phyloP scores from a whole-genome alignment of 2,113 vertebrate genomes.

The Odontophorus gujanensis region DNA sequence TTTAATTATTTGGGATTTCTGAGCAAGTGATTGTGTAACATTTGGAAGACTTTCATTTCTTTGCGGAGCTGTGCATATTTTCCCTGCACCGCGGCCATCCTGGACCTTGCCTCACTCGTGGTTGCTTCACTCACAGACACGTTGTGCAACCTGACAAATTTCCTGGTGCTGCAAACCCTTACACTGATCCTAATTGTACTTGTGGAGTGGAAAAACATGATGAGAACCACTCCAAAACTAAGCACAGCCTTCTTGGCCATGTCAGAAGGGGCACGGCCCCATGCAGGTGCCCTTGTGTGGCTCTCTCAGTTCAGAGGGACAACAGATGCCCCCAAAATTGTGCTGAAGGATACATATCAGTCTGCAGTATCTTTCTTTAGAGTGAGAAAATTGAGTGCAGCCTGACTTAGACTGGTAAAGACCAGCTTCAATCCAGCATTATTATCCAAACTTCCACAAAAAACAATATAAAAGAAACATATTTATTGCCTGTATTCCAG shows the following conservation, averaged over 20 bases:
- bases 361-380: neutral
- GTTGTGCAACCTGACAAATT: neutral
- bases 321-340: neutral
- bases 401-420: neutral
- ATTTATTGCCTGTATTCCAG: conserved; percentile 26
- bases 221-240: neutral
- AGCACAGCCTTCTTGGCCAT: neutral
- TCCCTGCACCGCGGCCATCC: neutral
- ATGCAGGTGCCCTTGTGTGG: neutral
- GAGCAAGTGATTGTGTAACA: neutral
- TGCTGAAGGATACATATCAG: neutral
- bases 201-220: neutral
- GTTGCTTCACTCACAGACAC: neutral
- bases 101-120: neutral
- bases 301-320: neutral
- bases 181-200: neutral
- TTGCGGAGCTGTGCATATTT: neutral
- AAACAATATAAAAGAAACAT: neutral
- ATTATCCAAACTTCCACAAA: neutral
- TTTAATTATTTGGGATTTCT: neutral
- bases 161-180: neutral
- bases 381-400: neutral
- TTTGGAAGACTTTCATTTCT: neutral
- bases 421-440: neutral
- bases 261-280: neutral